Base-by-base conservation (phyloP, 1,140 invertebrate species). In the Leguminivora glycinivorella region DNA sequence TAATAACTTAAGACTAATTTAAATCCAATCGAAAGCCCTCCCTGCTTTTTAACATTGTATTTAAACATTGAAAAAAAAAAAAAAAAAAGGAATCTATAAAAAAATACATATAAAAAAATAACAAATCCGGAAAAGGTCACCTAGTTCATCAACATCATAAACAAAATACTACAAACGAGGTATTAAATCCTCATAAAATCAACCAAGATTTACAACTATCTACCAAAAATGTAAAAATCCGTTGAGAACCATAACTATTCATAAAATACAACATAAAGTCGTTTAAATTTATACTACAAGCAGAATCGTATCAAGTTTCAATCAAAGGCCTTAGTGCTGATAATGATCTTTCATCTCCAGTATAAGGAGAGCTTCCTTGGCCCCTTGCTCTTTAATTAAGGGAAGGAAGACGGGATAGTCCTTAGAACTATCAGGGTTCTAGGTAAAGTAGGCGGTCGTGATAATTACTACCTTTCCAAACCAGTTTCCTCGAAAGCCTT, bases 271-370 rank as follows among this genome's bases (percentile, higher is more conserved):
- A 29, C 58, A 17, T 58, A 22, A 52, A 58, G 56, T 29, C 56
- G 56, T 75, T 75, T 72, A 72, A 71, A 71, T 74, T 77, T 76
- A 72, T 78, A 69, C 72, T 38, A 71, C 56, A 60, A 68, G 66
- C 56, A 70, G 70, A 14, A 71, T 68, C 38, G 58, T 78, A 83
- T 83, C 79, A 75, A 72, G 56, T 83, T 83, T 81, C 81, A 81
- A 81, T 79, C 75, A 77, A 75, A 78, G 73, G 80, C 77, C 71
- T 43, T 26, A 38, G 38, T 70, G 60, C 52, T 72, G 79, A 79
- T 81, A 76, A 75, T 68, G 34, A 76, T 79, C 71, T 75, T 69
- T 34, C 24, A 47, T 29, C 40, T 52, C 81, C 78, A 80, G 14
- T 77, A 40, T 76, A 71, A 17, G 1, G 56, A 56, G 67, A 71